Conservation (phyloP, 1,140 invertebrate genomes). For the Philotrypesis tridentata region DNA sequence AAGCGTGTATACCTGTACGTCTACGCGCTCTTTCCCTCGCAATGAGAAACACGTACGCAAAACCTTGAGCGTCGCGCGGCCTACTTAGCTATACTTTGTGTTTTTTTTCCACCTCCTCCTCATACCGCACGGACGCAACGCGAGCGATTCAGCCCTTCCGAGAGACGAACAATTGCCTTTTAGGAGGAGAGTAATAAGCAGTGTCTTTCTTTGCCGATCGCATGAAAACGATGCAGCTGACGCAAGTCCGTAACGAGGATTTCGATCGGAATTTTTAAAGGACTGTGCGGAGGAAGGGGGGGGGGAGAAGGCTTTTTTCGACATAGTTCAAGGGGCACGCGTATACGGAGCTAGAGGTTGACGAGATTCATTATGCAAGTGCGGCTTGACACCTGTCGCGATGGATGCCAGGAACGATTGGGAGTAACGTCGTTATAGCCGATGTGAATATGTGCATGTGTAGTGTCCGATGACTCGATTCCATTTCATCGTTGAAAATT, state of each 20-base stretch:
- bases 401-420: neutral
- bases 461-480: neutral
- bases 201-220: neutral
- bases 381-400: neutral
- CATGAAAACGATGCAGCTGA: neutral
- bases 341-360: too few relatives aligned
- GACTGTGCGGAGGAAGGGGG: too few relatives aligned
- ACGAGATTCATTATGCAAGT: neutral
- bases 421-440: neutral
- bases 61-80: constrained; percentile 48
- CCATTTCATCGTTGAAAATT: neutral
- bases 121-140: too few relatives aligned
- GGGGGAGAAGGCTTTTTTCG: too few relatives aligned
- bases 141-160: neutral
- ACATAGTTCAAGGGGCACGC: too few relatives aligned
- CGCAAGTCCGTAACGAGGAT: too few relatives aligned
- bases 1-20: too few relatives aligned
- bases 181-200: too few relatives aligned
- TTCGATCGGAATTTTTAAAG: too few relatives aligned
- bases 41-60: constrained; percentile 47
- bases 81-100: constrained; percentile 36
- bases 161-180: neutral
- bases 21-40: constrained; percentile 19
- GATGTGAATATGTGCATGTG: too few relatives aligned
- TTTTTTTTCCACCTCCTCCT: too few relatives aligned